Evolutionary conservation across 2,888 invertebrate genomes (phyloP).

Genomic region (Acleris literana): DNA sequence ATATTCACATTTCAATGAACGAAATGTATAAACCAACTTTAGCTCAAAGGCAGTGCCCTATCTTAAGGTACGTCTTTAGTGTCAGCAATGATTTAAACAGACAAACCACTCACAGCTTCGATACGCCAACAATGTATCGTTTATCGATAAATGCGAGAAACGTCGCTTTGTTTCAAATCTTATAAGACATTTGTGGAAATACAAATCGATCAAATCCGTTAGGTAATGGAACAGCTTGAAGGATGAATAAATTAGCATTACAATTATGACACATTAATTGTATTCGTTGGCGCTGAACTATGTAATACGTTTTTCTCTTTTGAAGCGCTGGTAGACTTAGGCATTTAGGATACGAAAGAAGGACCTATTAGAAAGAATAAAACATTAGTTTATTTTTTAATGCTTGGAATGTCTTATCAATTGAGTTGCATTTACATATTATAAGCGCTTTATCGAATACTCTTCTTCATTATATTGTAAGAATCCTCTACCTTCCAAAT

Average conservation of each 20-base stretch:
- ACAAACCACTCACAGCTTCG: not conserved
- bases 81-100: conserved; percentile 1
- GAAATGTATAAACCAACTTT: conserved; percentile 46
- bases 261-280: not conserved
- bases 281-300: too few relatives aligned
- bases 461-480: too few relatives aligned
- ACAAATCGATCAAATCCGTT: not conserved
- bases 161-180: conserved; percentile 6
- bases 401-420: too few relatives aligned
- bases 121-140: conserved; percentile 12
- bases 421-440: too few relatives aligned
- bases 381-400: too few relatives aligned
- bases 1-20: conserved; percentile 73
- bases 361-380: too few relatives aligned
- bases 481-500: too few relatives aligned
- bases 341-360: too few relatives aligned
- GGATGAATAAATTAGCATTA: not conserved
- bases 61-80: conserved; percentile 52
- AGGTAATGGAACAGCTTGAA: not conserved
- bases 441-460: too few relatives aligned
- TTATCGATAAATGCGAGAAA: conserved; percentile 11
- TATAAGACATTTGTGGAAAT: not conserved
- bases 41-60: conserved; percentile 46
- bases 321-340: too few relatives aligned
- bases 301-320: too few relatives aligned